phyloP scores from a whole-genome alignment of 30 jellyfish, hydroid and myxozoan genomes.

The Hydra vulgaris region DNA sequence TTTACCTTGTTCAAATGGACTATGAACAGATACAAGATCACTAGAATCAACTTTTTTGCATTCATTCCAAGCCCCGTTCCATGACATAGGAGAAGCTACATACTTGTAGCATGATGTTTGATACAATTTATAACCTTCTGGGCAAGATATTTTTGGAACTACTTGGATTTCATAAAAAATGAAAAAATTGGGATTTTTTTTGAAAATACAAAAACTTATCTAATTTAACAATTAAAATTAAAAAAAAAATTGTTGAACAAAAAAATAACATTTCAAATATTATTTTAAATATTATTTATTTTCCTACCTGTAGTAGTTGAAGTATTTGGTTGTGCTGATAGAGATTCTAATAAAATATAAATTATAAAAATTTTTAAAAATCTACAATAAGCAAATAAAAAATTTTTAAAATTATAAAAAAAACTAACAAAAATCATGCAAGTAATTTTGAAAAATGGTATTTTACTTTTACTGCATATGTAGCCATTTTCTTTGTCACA shows the following conservation, averaged over 20 bases:
- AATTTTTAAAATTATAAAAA: no score
- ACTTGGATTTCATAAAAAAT: slow-evolving; percentile 7
- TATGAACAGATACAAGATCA: slow-evolving; percentile 53
- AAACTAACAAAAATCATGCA: no score
- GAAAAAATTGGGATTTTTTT: neutral
- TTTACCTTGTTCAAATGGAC: slow-evolving; percentile 68
- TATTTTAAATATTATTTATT: no score
- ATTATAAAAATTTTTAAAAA: neutral
- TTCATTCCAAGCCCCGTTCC: slow-evolving; percentile 58
- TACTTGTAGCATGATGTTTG: slow-evolving; percentile 43
- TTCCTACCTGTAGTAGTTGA: slow-evolving; percentile 23
- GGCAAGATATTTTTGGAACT: slow-evolving; percentile 42
- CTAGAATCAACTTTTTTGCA: slow-evolving; percentile 29
- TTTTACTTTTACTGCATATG: slow-evolving; percentile 63
- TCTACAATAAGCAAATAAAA: neutral
- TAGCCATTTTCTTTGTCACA: slow-evolving; percentile 55
- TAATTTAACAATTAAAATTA: no score
- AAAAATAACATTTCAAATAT: no score
- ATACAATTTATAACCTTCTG: slow-evolving; percentile 38
- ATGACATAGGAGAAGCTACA: slow-evolving; percentile 37
- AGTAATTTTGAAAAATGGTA: neutral
- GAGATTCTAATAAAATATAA: slow-evolving; percentile 16
- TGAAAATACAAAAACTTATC: no score
- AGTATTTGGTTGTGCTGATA: slow-evolving; percentile 24
- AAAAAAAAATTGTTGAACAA: no score